These are phyloP conservation scores for Zophobas morio DNA, from an alignment of 1,140 invertebrate species.

Conservation along the genomic window DNA sequence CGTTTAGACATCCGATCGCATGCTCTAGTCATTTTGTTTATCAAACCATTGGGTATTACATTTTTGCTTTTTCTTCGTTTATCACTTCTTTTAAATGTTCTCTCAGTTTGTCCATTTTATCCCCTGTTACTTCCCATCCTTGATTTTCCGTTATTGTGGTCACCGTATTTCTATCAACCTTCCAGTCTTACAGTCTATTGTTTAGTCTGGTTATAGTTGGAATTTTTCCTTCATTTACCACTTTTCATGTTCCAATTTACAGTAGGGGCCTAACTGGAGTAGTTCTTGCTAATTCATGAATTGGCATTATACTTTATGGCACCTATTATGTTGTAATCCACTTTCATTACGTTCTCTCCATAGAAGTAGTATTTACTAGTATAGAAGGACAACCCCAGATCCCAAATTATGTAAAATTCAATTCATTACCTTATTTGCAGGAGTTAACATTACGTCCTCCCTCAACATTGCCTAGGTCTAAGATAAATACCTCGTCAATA, in stretches of 20 bases:
- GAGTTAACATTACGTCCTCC: conserved; percentile 84
- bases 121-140: too few relatives aligned
- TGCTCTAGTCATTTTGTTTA: too few relatives aligned
- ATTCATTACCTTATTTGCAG: conserved; percentile 76
- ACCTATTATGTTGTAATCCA: conserved; percentile 85
- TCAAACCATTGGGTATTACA: too few relatives aligned
- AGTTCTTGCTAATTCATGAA: conserved; percentile 79
- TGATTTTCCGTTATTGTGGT: too few relatives aligned
- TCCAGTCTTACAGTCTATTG: too few relatives aligned
- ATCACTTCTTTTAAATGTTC: too few relatives aligned
- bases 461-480: conserved; percentile 83
- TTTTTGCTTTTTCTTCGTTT: too few relatives aligned
- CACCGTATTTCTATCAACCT: too few relatives aligned
- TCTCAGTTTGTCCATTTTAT: too few relatives aligned
- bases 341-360: conserved; percentile 80
- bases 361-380: conserved; percentile 81
- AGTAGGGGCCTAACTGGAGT: conserved; percentile 76
- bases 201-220: too few relatives aligned
- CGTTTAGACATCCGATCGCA: too few relatives aligned
- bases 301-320: conserved; percentile 81
- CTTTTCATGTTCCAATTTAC: conserved; percentile 80
- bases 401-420: conserved; percentile 72
- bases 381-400: conserved; percentile 75
- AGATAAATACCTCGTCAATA: conserved; percentile 81
- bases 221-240: too few relatives aligned